These are phyloP conservation scores for Halichoeres trimaculatus DNA, from an alignment of 2,113 vertebrate genomes.

Conservation along the genomic window DNA sequence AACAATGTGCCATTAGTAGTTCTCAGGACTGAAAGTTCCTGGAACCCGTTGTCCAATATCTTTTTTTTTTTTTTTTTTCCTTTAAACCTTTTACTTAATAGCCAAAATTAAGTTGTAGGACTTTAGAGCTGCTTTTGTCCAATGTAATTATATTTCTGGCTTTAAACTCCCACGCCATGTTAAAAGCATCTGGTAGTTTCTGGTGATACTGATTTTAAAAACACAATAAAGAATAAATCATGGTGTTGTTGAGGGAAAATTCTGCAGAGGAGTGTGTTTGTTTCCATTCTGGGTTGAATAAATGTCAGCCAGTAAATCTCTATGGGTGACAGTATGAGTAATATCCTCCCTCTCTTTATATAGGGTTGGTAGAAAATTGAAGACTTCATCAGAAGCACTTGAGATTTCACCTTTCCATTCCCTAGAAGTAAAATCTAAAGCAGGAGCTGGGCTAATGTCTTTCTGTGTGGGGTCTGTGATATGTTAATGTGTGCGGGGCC, in stretches of 20 bases:
- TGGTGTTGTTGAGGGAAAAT: neutral
- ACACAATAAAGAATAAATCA: neutral
- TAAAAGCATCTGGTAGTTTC: neutral
- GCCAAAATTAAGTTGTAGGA: too few relatives aligned
- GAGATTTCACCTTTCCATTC: neutral
- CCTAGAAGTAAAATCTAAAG: neutral
- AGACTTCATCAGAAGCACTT: neutral
- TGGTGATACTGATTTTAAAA: neutral
- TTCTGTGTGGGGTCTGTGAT: conserved; percentile 12
- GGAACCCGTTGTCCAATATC: too few relatives aligned
- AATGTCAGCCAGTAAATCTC: neutral
- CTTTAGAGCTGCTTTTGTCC: neutral
- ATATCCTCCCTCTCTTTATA: neutral
- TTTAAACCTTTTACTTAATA: too few relatives aligned
- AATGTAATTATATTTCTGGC: neutral
- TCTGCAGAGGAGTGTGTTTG: neutral
- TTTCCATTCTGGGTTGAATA: neutral
- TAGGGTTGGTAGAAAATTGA: neutral
- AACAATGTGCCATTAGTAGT: too few relatives aligned
- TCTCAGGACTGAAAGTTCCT: too few relatives aligned
- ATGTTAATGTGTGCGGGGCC: conserved; percentile 21
- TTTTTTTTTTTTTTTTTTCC: too few relatives aligned
- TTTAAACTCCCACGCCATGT: conserved; percentile 9
- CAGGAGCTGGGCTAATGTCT: neutral
- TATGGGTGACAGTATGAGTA: neutral